Base-by-base conservation (phyloP, 2,888 invertebrate genomes). In the Aleiodes testaceus region DNA sequence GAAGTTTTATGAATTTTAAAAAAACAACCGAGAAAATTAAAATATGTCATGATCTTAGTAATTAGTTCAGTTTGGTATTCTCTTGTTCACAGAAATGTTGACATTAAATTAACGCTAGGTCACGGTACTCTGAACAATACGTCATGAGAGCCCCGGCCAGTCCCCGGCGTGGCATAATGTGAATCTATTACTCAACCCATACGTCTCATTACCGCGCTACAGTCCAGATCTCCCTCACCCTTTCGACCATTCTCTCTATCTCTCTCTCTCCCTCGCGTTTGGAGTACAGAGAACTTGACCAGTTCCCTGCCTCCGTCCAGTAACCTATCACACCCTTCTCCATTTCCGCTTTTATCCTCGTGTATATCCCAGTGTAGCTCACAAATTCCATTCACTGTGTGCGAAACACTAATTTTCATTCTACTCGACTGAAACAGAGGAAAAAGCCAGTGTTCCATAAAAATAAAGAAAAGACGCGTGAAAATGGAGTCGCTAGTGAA, bases 161-260 rank as follows among this genome's bases (percentile, higher is more conserved):
- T 66, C 69, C 16, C 42, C 36, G 44, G 47, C 49, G 63, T 55
- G 74, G 77, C 75, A 77, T 82, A 83, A 84, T 81, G 80, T 75
- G 80, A 81, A 82, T 83, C 83, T 82, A 84, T 84, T 82, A 83
- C 81, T 82, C 81, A 75, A 76, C 75, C 76, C 77, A 74, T 80
- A 76, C 76, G 78, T 81, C 80, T 80, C 80, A 55, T 45, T 65
- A 70, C 49, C 52, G 55, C 68, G 53, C 55, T 44, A 65, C 61
- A 74, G 70, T 42, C 3, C 16, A 44, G 71, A 64, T 72, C 65
- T 69, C 66, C 67, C 70, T 67, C 72, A 63, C 68, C 22, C 70
- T 61, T 63, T 30, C 61, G 53, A 67, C 9, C 36, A 36, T 7
- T 72, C 70, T 47, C 66, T 70, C 70, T 64, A n/a, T n/a, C 70